These are phyloP conservation scores for Pseudorectes ferrugineus DNA, from an alignment of 2,113 vertebrate species.

Conservation along the genomic window DNA sequence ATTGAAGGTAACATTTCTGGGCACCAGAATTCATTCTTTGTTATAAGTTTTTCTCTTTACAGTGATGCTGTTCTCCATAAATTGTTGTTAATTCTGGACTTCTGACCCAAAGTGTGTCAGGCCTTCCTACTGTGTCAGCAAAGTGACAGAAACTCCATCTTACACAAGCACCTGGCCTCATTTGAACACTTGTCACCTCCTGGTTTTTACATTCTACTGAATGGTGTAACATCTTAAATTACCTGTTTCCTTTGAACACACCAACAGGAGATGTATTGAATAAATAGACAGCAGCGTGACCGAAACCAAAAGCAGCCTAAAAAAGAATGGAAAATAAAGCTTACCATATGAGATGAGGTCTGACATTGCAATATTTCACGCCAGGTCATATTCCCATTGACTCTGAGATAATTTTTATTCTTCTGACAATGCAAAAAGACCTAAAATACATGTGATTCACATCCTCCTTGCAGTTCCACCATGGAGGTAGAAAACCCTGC, in stretches of 20 bases:
- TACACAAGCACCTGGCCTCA: background rate
- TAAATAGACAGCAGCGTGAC: slow-evolving; percentile 78
- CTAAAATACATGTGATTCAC: background rate
- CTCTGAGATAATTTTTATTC: background rate
- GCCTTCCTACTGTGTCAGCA: background rate
- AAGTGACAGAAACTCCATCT: background rate
- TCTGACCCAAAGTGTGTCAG: background rate
- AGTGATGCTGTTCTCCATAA: background rate
- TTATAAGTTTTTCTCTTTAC: background rate
- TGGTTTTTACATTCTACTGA: background rate
- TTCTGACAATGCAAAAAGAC: background rate
- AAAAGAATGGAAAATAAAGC: slow-evolving; percentile 35
- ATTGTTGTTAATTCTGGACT: background rate
- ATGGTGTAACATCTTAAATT: slow-evolving; percentile 14
- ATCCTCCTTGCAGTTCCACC: background rate
- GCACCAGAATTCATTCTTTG: background rate
- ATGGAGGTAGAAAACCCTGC: background rate
- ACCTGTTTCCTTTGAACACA: slow-evolving; percentile 80
- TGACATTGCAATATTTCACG: background rate
- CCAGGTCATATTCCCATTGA: background rate
- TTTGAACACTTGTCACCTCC: background rate
- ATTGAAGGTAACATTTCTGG: background rate
- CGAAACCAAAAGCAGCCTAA: slow-evolving; percentile 75
- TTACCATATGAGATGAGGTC: background rate
- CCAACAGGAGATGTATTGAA: slow-evolving; percentile 79